phyloP scores from a whole-genome alignment of 1,140 invertebrate species.

The Maconellicoccus hirsutus region DNA sequence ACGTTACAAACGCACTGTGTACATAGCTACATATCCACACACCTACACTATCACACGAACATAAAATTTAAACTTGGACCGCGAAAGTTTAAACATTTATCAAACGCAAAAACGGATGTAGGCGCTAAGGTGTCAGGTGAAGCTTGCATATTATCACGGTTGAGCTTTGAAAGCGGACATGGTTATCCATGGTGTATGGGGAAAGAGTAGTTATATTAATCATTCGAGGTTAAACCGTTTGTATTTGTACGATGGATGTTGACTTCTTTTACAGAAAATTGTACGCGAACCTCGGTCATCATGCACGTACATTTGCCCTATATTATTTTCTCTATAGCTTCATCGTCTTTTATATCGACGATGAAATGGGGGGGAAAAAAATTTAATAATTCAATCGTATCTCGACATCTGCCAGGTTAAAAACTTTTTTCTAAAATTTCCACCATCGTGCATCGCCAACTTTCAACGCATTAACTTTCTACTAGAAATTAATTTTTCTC shows the following conservation, averaged over 20 bases:
- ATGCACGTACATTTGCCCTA: no score
- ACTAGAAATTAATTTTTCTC: no score
- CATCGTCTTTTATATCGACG: no score
- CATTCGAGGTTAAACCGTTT: conserved; percentile 1
- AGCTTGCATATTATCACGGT: conserved; percentile 3
- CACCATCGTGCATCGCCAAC: no score
- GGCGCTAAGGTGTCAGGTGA: neutral
- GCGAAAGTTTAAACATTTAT: conserved; percentile 1
- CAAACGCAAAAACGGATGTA: conserved; percentile 3
- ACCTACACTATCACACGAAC: neutral
- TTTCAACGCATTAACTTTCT: no score
- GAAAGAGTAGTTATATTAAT: neutral
- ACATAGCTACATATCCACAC: no score
- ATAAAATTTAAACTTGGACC: conserved; percentile 4
- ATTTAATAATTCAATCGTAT: no score
- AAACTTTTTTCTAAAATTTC: no score
- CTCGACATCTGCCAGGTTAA: no score
- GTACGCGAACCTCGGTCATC: no score
- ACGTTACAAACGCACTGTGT: neutral
- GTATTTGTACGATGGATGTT: neutral
- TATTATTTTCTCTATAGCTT: no score
- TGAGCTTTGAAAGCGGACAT: neutral
- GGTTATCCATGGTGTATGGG: neutral
- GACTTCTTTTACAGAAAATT: neutral
- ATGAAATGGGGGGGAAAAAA: no score